Conservation (phyloP, 2,888 invertebrate genomes). For the Aphelenchoides bicaudatus region DNA sequence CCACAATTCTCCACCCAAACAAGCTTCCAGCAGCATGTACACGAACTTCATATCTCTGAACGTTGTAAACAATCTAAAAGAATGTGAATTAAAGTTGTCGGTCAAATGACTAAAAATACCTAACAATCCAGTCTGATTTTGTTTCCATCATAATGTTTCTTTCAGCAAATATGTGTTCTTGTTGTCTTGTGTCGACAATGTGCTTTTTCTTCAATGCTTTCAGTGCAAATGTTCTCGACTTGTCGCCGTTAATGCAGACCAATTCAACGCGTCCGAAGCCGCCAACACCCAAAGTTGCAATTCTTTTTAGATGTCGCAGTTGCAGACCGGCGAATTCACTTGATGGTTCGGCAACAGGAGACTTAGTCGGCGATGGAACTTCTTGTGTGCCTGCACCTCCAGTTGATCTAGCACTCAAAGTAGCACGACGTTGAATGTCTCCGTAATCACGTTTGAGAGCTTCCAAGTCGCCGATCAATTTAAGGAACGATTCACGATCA, state of each 20-base stretch:
- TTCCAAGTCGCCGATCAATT: constrained; percentile 77
- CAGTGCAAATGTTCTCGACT: constrained; percentile 71
- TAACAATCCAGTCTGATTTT: constrained; percentile 74
- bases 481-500: constrained; percentile 69
- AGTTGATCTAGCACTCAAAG: constrained; percentile 38
- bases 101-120: constrained; percentile 64
- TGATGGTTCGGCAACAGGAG: constrained; percentile 42
- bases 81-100: too few species aligned
- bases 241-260: constrained; percentile 63
- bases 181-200: constrained; percentile 81
- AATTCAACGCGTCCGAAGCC: constrained; percentile 80
- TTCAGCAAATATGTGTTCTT: constrained; percentile 83
- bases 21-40: constrained; percentile 89
- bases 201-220: constrained; percentile 85
- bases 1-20: constrained; percentile 91
- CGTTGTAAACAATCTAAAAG: constrained; percentile 78
- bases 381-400: constrained; percentile 18
- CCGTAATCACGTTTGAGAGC: constrained; percentile 75
- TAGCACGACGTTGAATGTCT: constrained; percentile 63
- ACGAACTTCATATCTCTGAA: constrained; percentile 86
- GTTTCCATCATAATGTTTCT: constrained; percentile 77
- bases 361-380: constrained; percentile 26
- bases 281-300: constrained; percentile 84
- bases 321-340: constrained; percentile 69
- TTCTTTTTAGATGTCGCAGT: constrained; percentile 74